phyloP scores from a whole-genome alignment of 37 sponge, comb jelly and placozoan genomes.

The Aplysina aerophoba region DNA sequence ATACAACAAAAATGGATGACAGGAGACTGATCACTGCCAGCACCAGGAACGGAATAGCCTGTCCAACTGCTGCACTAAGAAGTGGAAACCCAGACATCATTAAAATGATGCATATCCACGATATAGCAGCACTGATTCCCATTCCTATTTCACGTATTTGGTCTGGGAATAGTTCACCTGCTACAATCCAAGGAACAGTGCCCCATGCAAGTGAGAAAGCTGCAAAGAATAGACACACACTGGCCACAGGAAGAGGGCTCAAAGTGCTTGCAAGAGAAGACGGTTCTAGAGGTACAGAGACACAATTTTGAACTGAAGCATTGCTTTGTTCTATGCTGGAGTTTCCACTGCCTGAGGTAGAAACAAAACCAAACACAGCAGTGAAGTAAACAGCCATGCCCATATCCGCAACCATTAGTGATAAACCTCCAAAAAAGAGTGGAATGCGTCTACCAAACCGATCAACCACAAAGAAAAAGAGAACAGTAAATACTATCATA shows the following conservation, averaged over 20 bases:
- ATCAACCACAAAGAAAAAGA: slow-evolving; percentile 44
- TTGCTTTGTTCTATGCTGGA: background rate
- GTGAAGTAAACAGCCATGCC: slow-evolving; percentile 28
- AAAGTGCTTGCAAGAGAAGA: background rate
- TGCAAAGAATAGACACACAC: slow-evolving; percentile 32
- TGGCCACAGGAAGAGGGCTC: slow-evolving; percentile 29
- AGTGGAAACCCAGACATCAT: slow-evolving; percentile 21
- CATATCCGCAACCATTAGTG: background rate
- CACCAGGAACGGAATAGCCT: slow-evolving; percentile 29
- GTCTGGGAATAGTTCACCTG: slow-evolving; percentile 48
- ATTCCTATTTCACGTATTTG: slow-evolving; percentile 31
- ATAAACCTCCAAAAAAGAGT: slow-evolving; percentile 27
- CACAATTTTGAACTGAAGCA: background rate
- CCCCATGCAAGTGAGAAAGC: slow-evolving; percentile 66
- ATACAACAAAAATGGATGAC: slow-evolving; percentile 43
- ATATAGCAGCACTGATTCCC: slow-evolving; percentile 39
- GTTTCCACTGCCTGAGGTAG: background rate
- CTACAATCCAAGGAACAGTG: slow-evolving; percentile 56
- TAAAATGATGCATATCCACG: background rate
- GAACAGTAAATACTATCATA: slow-evolving; percentile 9
- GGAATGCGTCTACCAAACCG: slow-evolving; percentile 40
- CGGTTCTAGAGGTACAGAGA: background rate
- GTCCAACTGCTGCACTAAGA: background rate
- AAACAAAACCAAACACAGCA: background rate
- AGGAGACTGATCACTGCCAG: slow-evolving; percentile 32